phyloP scores from a whole-genome alignment of 2,113 vertebrate species.

The Pelobates fuscus region DNA sequence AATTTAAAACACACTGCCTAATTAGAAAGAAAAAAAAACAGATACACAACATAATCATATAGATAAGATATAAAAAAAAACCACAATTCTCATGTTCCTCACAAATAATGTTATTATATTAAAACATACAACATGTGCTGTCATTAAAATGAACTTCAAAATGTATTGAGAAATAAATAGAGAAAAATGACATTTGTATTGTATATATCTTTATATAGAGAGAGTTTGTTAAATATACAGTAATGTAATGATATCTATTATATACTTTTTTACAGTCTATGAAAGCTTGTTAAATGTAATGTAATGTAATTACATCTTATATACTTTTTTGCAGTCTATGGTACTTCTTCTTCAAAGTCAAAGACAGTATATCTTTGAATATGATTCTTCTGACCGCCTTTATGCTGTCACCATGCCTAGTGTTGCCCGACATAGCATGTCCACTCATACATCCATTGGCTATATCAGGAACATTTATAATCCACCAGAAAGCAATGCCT shows the following conservation, averaged over 20 bases:
- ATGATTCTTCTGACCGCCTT: constrained; percentile 86
- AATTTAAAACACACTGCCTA: no score
- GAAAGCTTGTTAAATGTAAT: no score
- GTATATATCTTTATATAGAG: not conserved
- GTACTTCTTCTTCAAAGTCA: constrained; percentile 96
- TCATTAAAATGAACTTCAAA: no score
- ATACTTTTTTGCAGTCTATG: constrained; percentile 84
- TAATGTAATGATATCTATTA: no score
- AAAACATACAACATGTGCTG: no score
- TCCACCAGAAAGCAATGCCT: constrained; percentile 95
- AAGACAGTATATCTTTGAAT: constrained; percentile 96
- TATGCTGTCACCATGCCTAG: constrained; percentile 97
- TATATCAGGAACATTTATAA: constrained; percentile 97
- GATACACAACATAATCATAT: no score
- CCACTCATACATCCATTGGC: constrained; percentile 92
- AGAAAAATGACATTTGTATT: not conserved
- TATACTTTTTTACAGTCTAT: no score
- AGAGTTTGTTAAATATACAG: no score
- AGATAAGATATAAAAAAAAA: no score
- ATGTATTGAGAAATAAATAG: not conserved
- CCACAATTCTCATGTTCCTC: no score
- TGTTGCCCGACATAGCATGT: constrained; percentile 95
- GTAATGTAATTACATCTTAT: constrained; percentile 23
- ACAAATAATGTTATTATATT: no score
- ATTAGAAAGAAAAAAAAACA: no score